Percentiles rank a stretch among this genome's conserved stretches.
Conservation (phyloP, 2,888 invertebrate genomes). For the Lycophotia porphyrea region DNA sequence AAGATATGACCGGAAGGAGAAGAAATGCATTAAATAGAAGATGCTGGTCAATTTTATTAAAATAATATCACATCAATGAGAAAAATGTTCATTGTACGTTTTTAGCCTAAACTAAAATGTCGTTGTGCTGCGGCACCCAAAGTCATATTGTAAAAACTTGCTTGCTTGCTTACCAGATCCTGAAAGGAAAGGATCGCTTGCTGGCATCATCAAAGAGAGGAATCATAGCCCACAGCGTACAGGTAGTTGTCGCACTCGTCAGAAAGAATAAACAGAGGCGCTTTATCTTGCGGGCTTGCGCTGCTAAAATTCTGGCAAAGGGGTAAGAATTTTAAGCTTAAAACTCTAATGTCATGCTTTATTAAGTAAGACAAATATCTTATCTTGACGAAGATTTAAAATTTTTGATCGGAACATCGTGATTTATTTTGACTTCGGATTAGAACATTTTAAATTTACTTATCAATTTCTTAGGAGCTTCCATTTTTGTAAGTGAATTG, state of each 20-base stretch:
- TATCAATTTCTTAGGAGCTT: background rate
- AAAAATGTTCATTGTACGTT: background rate
- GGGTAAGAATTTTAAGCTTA: background rate
- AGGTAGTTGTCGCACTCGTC: slow-evolving; percentile 77
- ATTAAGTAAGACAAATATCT: background rate
- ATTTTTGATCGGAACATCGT: background rate
- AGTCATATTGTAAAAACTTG: background rate
- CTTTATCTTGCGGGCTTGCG: slow-evolving; percentile 74
- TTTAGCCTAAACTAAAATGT: background rate
- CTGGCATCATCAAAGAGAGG: slow-evolving; percentile 80
- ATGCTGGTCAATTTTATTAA: background rate
- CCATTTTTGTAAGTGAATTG: background rate
- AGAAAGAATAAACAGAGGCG: slow-evolving; percentile 79
- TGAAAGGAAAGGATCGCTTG: slow-evolving; percentile 81
- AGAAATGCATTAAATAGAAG: background rate
- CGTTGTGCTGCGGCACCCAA: background rate
- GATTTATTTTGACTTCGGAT: background rate
- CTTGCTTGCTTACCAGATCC: slow-evolving; percentile 79
- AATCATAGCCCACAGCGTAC: slow-evolving; percentile 81
- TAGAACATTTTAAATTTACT: background rate
- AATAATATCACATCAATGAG: background rate
- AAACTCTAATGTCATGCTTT: background rate
- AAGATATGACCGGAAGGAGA: background rate
- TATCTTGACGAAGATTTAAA: background rate
- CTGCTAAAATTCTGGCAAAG: slow-evolving; percentile 73